Evolutionary conservation across 2,888 invertebrate genomes (phyloP), one percentile per base, ranked within the genome.

Genomic region (Coenonympha glycerion): DNA sequence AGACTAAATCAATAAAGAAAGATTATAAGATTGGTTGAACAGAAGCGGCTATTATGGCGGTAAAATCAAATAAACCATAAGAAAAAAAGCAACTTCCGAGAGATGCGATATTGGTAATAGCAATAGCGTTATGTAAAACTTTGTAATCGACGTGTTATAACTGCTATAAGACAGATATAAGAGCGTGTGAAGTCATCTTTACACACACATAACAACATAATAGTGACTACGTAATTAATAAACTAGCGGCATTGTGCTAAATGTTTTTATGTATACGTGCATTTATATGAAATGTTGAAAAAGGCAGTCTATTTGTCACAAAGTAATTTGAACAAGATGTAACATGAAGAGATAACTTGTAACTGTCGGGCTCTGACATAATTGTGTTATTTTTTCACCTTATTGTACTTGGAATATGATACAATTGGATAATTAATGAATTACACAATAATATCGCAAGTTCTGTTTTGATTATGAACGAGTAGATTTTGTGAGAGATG

Each of bases 111-210:
- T 52, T 42, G 26, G 46, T 48, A 26, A 46, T 41, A n/a, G 19
- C 24, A 26, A 46, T 41, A n/a, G 19, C 24, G 51, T 57, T 55
- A 57, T 44, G 42, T 55, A 57, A 55, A 52, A 50, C 45, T 49
- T 52, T 39, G 49, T 44, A 49, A 55, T 47, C 28, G 22, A 52
- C 26, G 9, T 33, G 22, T 49, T 44, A 42, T 46, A 22, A 21
- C 9, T 33, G 22, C 49, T 44, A 42, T 46, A 22, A 21, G 11
- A n/a, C 6, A n/a, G 22, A 5, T 36, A 31, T 26, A 55, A 52
- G 47, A 55, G 11, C 52, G 55, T 55, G 55, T 44, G 44, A 44
- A 44, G 31, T 13, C 31, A 31, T 22, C n/a, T 52, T 49, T 47
- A 52, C 18, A 26, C 37, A 31, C 31, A 21, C 46, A n/a, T n/a